Base-by-base conservation (phyloP, 2,888 invertebrate genomes). In the Digitonthophagus gazella region DNA sequence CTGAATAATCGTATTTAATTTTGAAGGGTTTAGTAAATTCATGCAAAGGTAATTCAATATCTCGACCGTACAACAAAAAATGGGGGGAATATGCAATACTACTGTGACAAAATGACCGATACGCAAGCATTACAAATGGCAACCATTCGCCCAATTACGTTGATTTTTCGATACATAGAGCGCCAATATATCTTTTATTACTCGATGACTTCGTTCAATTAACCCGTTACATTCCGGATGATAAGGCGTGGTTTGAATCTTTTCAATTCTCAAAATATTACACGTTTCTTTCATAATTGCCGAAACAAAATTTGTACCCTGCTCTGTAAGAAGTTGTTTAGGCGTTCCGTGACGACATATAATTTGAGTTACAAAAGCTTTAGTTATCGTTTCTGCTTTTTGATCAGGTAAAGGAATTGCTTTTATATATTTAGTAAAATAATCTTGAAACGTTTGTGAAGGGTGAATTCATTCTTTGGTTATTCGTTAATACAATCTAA, bases 161-260 rank as follows among this genome's bases (percentile, higher is more conserved):
- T 74, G 72, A 14, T 74, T 64, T 58, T 73, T 58, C 0, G 64
- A 18, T 0, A 78, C 71, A 64, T 75, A 78, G 57, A 77, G 76
- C 0, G 75, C 72, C 3, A 80, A 22, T 64, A 73, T 74, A 16
- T 76, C 74, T 61, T 74, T 77, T 0, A 80, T 55, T 1, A 72
- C 71, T 57, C 77, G 63, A 54, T 79, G 79, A 28, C 74, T 70
- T 57, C 79, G 44, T 67, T 80, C 79, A 0, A 79, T 70, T 19
- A 74, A 67, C 2, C 78, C 79, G 64, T 80, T 80, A 1, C 74
- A 65, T 15, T 71, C 67, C 4, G 80, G 77, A 19, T 76, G 76
- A 66, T 77, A 78, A 3, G 76, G 70, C 0, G 76, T 74, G 0
- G 77, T 78, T 57, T 74, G 72, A 3, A 77, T 20, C 65, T 74